Evolutionary conservation across 2,113 vertebrate species (phyloP).

Genomic region (Lophochroa leadbeateri): DNA sequence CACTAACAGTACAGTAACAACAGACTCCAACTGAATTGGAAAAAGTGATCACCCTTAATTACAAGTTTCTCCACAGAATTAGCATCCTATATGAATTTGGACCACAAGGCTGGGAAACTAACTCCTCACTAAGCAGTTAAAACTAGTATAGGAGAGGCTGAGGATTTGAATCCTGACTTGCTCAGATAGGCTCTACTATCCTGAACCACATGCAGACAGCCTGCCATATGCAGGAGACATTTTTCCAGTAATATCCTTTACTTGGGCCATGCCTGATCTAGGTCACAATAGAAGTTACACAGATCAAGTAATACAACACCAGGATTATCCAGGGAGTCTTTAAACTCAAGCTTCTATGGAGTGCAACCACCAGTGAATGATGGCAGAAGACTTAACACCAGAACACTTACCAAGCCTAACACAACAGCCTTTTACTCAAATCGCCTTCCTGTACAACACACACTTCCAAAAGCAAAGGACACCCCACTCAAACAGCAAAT

Average conservation of each 20-base stretch:
- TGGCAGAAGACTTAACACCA: neutral
- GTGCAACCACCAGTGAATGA: neutral
- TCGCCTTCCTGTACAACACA: neutral
- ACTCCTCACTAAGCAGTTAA: neutral
- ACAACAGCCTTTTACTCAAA: neutral
- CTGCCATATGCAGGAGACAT: neutral
- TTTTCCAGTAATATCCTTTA: neutral
- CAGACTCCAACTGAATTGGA: neutral
- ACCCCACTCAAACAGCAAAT: neutral
- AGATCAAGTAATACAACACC: neutral
- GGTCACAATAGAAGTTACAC: neutral
- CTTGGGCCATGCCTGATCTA: neutral
- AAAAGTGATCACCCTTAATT: neutral
- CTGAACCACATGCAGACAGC: neutral
- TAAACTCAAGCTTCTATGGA: neutral
- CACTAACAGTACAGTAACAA: neutral
- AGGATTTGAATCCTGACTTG: neutral
- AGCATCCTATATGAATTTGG: accelerated
- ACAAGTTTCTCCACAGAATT: neutral
- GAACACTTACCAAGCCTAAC: neutral
- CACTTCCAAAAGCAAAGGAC: neutral
- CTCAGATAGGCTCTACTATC: neutral
- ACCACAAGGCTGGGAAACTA: neutral
- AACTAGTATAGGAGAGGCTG: neutral
- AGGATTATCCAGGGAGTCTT: neutral